Conservation (phyloP, 2,113 vertebrate genomes). For the Pyxicephalus adspersus region DNA sequence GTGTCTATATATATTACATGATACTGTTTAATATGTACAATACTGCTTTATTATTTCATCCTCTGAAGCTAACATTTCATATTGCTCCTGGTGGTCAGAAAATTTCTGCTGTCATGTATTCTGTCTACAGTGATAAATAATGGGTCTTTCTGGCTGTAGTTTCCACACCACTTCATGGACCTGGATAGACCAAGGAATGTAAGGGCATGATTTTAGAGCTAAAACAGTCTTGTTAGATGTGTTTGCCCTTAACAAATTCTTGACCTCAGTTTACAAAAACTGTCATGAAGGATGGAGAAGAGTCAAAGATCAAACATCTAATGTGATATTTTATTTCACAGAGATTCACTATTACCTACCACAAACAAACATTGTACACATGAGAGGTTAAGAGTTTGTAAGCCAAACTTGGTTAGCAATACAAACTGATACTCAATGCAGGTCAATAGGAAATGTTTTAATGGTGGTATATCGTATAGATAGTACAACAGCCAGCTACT, state of each 20-base stretch:
- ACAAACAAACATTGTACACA: constrained; percentile 8
- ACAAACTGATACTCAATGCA: too few species aligned
- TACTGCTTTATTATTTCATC: too few species aligned
- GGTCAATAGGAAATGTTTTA: too few species aligned
- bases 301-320: constrained; percentile 50
- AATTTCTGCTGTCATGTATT: background rate
- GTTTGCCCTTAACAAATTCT: constrained; percentile 28
- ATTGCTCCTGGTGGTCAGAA: background rate
- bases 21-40: too few species aligned
- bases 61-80: too few species aligned
- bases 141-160: background rate
- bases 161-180: constrained; percentile 4
- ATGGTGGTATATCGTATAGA: too few species aligned
- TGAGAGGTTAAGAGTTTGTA: background rate
- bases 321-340: constrained; percentile 28
- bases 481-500: too few species aligned
- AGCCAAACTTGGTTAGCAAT: too few species aligned
- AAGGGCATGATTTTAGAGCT: constrained; percentile 1
- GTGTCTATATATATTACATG: too few species aligned
- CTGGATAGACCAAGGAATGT: background rate
- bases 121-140: background rate
- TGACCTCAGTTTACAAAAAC: constrained; percentile 45
- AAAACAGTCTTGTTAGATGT: constrained; percentile 18
- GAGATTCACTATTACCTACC: background rate
- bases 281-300: constrained; percentile 24